phyloP scores from a whole-genome alignment of 2,797 vertebrate genomes.

The Dendrocincla fuliginosa region DNA sequence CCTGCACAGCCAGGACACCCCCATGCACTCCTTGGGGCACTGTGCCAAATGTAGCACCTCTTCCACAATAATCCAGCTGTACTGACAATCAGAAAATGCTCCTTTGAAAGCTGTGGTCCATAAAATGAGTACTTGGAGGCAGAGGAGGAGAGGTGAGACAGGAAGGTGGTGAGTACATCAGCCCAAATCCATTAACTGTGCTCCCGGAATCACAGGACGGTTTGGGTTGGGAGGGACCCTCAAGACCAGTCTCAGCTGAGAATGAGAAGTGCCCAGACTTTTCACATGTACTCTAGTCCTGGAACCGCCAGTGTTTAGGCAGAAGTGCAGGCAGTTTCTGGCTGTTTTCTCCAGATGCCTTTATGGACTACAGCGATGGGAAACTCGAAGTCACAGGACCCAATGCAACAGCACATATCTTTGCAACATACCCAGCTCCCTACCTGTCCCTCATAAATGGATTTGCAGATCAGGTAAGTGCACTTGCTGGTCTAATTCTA shows the following conservation, averaged over 20 bases:
- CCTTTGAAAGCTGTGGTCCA: background rate
- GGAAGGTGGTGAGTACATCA: background rate
- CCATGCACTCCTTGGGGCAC: background rate
- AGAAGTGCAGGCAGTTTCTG: background rate
- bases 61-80: background rate
- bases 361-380: slow-evolving; percentile 85
- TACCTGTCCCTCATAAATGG: slow-evolving; percentile 88
- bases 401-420: slow-evolving; percentile 93
- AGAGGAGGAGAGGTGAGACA: background rate
- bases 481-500: background rate
- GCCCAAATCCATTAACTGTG: background rate
- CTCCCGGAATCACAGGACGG: background rate
- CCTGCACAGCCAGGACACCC: background rate
- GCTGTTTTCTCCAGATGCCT: slow-evolving; percentile 81
- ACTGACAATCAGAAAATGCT: background rate
- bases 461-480: slow-evolving; percentile 92
- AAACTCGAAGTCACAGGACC: slow-evolving; percentile 81
- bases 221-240: background rate
- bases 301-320: background rate
- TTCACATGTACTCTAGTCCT: background rate
- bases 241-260: background rate
- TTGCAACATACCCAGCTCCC: slow-evolving; percentile 90
- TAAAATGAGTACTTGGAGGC: background rate
- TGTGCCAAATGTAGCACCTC: background rate
- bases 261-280: background rate